These are phyloP conservation scores for Neofelis nebulosa DNA, from an alignment of 2,113 vertebrate genomes.

Conservation along the genomic window DNA sequence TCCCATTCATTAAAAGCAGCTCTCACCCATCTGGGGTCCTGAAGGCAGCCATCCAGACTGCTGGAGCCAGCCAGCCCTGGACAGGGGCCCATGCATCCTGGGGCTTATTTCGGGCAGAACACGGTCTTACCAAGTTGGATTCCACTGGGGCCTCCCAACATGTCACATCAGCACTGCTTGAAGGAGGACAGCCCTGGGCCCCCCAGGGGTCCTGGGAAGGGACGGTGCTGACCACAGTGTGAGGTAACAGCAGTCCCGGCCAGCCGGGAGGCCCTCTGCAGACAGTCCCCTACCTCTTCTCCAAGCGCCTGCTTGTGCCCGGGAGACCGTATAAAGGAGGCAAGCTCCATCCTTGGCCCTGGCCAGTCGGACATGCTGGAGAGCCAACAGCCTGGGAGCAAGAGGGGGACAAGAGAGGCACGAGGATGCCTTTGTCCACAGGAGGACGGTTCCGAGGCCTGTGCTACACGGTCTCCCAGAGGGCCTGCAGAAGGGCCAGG, in stretches of 20 bases:
- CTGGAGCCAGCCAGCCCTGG: not conserved
- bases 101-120: not conserved
- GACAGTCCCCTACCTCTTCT: fast-evolving
- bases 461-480: not conserved
- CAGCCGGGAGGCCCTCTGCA: not conserved
- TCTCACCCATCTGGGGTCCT: not conserved
- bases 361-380: not conserved
- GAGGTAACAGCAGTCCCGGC: not conserved
- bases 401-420: not conserved
- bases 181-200: not conserved
- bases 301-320: not conserved
- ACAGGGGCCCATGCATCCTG: not conserved
- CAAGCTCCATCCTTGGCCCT: not conserved
- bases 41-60: not conserved
- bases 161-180: not conserved
- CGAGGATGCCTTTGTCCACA: not conserved
- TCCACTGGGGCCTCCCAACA: no score
- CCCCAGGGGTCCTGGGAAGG: not conserved
- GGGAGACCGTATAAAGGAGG: not conserved
- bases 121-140: not conserved
- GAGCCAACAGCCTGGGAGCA: not conserved
- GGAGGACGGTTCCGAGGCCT: not conserved
- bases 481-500: not conserved
- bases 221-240: not conserved
- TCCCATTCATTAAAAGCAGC: not conserved